Evolutionary conservation across 2,113 vertebrate genomes (phyloP).

Genomic region (Pardalotus punctatus): DNA sequence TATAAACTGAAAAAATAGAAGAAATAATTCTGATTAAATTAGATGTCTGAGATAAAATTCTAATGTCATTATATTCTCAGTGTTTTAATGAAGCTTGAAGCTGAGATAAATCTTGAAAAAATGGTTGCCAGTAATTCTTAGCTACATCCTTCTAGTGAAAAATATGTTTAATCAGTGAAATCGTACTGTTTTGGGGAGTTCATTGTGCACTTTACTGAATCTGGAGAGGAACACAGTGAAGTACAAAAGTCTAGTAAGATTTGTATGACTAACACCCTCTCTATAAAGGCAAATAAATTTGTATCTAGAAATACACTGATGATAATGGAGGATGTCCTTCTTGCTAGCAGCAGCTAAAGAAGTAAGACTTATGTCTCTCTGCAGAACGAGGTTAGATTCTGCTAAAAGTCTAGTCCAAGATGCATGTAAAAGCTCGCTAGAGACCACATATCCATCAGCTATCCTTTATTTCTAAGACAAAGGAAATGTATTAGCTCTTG

Average conservation of each 20-base stretch:
- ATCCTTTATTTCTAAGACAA: neutral
- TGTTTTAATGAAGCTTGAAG: neutral
- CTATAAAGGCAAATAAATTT: neutral
- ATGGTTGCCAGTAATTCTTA: neutral
- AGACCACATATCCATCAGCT: neutral
- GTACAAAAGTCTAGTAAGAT: neutral
- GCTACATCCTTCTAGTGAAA: neutral
- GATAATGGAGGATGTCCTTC: neutral
- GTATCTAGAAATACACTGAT: neutral
- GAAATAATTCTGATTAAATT: neutral
- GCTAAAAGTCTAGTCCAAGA: neutral
- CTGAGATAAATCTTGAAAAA: neutral
- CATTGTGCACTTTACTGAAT: neutral
- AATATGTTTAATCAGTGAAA: neutral
- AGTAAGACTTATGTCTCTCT: neutral
- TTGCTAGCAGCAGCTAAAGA: neutral
- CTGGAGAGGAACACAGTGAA: neutral
- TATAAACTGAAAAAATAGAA: neutral
- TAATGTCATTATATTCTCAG: neutral
- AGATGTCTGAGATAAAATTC: neutral
- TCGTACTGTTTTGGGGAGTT: neutral
- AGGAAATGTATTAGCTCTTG: neutral
- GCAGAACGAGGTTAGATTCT: neutral
- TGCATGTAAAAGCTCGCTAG: neutral
- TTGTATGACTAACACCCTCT: neutral